Conservation (phyloP, 2,888 invertebrate genomes). For the Gryllus longicercus region DNA sequence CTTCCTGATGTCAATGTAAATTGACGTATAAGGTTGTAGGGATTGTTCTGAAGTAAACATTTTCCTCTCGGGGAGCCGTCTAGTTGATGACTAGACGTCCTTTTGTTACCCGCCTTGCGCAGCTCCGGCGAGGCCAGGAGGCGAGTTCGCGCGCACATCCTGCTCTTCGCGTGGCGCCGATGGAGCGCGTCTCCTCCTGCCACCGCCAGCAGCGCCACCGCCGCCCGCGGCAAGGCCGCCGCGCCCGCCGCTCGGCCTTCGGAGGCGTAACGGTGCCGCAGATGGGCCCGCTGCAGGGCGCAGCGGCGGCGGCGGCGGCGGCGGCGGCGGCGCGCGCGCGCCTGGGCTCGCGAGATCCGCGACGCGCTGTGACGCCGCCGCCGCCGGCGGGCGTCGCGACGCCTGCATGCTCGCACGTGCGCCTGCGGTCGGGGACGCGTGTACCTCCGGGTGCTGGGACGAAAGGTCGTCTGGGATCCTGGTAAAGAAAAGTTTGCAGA, state of each 20-base stretch:
- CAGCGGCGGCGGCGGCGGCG: neutral
- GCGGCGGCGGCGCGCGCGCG: neutral
- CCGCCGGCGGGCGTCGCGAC: neutral
- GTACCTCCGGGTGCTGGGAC: neutral
- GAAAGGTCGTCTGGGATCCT: too few relatives aligned
- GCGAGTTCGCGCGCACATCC: neutral
- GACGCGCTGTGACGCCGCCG: neutral
- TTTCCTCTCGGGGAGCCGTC: too few relatives aligned
- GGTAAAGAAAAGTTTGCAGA: too few relatives aligned
- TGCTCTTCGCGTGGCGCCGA: neutral
- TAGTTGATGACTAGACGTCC: too few relatives aligned
- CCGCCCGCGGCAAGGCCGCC: slow-evolving; percentile 17
- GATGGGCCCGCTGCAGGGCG: neutral
- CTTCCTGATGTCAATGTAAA: too few relatives aligned
- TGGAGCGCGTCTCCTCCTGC: slow-evolving; percentile 3
- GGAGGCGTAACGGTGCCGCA: neutral
- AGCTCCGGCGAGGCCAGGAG: neutral
- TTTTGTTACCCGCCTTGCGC: too few relatives aligned
- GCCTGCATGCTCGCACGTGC: neutral
- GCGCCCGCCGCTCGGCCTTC: neutral
- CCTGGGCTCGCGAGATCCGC: neutral
- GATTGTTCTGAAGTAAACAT: too few relatives aligned
- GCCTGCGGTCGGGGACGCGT: neutral
- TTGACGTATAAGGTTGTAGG: too few relatives aligned
- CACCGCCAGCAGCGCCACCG: neutral